Evolutionary conservation across 2,113 vertebrate species (phyloP).

Genomic region (Ramphastos sulfuratus): DNA sequence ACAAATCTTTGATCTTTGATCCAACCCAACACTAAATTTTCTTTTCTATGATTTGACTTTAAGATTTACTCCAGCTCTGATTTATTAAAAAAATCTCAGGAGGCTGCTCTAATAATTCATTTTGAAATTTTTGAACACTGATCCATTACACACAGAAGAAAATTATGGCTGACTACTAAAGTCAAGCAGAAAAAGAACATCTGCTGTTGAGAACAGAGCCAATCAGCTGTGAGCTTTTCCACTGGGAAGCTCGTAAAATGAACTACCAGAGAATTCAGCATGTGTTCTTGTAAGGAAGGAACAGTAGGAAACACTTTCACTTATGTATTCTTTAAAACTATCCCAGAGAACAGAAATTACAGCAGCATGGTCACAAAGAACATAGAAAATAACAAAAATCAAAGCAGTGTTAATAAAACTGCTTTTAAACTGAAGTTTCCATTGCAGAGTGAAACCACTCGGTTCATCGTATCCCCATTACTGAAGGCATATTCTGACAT

Average conservation of each 20-base stretch:
- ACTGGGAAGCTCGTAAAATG: slow-evolving; percentile 48
- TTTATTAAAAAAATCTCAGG: slow-evolving; percentile 46
- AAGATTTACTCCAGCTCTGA: slow-evolving; percentile 57
- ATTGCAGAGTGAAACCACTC: background rate
- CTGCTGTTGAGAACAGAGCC: slow-evolving; percentile 42
- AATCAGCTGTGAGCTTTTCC: slow-evolving; percentile 56
- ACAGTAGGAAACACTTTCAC: slow-evolving; percentile 48
- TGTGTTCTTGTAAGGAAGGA: slow-evolving; percentile 7
- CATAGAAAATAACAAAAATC: background rate
- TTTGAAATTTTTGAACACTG: slow-evolving; percentile 44
- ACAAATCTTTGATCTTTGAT: slow-evolving; percentile 44
- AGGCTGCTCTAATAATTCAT: slow-evolving; percentile 46
- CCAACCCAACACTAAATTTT: slow-evolving; percentile 22
- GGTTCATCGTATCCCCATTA: background rate
- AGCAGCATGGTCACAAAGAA: background rate
- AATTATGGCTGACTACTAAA: slow-evolving; percentile 50
- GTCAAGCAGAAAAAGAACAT: slow-evolving; percentile 60
- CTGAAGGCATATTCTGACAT: background rate
- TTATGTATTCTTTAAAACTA: slow-evolving; percentile 26
- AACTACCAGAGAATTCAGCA: slow-evolving; percentile 38
- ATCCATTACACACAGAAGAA: slow-evolving; percentile 41
- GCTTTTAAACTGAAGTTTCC: background rate
- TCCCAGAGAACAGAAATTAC: background rate
- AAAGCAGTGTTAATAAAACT: background rate
- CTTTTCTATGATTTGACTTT: slow-evolving; percentile 26